Percentiles rank a stretch among this genome's conserved stretches.
phyloP scores from a whole-genome alignment of 35 echinoderm and acorn worm genomes.

The Strongylocentrotus purpuratus region DNA sequence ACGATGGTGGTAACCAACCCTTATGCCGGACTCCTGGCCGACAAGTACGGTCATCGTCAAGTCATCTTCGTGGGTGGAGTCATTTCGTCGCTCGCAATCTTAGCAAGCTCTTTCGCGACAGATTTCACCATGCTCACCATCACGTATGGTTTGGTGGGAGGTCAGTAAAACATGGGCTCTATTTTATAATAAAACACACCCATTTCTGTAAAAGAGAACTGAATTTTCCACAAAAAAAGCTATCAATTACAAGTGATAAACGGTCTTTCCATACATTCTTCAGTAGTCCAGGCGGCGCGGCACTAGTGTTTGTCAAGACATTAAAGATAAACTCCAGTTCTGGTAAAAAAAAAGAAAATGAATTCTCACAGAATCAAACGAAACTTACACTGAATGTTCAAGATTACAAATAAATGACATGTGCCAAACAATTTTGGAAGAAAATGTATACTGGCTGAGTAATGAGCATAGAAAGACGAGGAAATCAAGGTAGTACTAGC shows the following conservation, averaged over 20 bases:
- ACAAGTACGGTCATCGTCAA: slow-evolving; percentile 45
- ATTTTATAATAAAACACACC: background rate
- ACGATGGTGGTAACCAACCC: slow-evolving; percentile 28
- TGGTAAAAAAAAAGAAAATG: no score
- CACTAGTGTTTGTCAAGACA: background rate
- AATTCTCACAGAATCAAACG: no score
- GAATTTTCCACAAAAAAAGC: no score
- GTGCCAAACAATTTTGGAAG: no score
- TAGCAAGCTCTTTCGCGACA: slow-evolving; percentile 58
- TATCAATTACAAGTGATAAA: background rate
- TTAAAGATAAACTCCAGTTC: no score
- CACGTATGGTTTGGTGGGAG: slow-evolving; percentile 47
- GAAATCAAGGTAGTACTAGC: no score
- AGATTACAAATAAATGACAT: no score
- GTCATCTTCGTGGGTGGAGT: slow-evolving; percentile 48
- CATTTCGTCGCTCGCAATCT: slow-evolving; percentile 11
- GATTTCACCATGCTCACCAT: slow-evolving; percentile 35
- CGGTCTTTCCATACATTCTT: background rate
- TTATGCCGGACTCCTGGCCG: slow-evolving; percentile 19
- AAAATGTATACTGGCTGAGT: no score
- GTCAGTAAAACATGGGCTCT: background rate
- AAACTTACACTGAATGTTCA: no score
- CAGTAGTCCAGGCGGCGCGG: background rate
- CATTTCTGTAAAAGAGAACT: no score
- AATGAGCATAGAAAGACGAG: no score